Evolutionary conservation across 2,797 vertebrate genomes (phyloP), one percentile per base, ranked within the genome.

Genomic region (Menidia menidia): DNA sequence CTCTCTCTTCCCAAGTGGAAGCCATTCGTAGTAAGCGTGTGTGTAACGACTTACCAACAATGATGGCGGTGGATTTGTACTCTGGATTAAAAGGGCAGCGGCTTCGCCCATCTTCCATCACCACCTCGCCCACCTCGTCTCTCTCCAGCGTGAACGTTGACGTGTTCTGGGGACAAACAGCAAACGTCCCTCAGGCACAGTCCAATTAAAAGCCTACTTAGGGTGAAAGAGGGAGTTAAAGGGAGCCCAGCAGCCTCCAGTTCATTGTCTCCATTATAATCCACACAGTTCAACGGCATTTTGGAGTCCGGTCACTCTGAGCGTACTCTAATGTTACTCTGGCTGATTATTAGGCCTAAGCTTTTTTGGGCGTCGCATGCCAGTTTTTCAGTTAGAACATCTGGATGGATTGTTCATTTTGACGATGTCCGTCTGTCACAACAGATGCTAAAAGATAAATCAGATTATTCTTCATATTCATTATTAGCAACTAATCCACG

Each of bases 31-130:
- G 63, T 42, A 57, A 35, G 31, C 25, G 0, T 13, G 45, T 6
- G 6, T 32, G 18, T 52, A 25, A 15, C 14, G 58, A 77, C 96
- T 88, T 89, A 98, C 97, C 97, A 43, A 97, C 96, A 75, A 97
- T 94, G 88, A 98, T 95, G 80, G 97, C 97, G 0, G 96, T 97
- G 81, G 97, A 98, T 83, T 95, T 96, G 88, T 95, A 98, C 76
- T 97, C 95, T 0, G 97, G 96, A 81, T 98, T 97, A 33, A 97
- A 98, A 57, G 97, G 97, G 83, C 96, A 98, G 68, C 96, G 95
- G 6, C 95, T 95, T 73, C 96, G 97, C 51, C 97, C 97, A 0
- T 98, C 97, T 86, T 98, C 97, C 82, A 94, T 88, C 55, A 95
- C 31, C 13, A 94, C 72, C 56, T 92, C 94, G 18, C 96, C 96